Percentiles rank a stretch among this genome's conserved stretches.
Conservation (phyloP, 2,888 invertebrate species). For the Syrphus vitripennis region DNA sequence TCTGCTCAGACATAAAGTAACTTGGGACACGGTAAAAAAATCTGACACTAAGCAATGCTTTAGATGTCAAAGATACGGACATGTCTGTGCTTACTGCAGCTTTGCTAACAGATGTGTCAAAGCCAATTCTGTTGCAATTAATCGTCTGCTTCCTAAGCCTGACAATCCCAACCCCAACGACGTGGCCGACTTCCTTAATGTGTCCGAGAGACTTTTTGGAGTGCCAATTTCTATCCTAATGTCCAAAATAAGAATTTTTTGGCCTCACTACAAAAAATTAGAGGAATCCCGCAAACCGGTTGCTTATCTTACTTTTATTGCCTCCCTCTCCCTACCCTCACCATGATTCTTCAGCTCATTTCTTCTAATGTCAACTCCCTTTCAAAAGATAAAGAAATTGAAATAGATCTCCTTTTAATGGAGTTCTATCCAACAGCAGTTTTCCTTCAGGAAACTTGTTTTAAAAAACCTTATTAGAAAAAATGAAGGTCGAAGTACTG, state of each 20-base stretch:
- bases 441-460: conserved; percentile 2
- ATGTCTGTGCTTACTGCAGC: background rate
- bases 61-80: background rate
- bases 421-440: background rate
- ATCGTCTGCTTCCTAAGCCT: background rate
- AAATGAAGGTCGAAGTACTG: background rate
- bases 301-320: background rate
- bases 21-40: background rate
- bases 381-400: background rate
- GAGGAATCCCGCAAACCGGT: background rate
- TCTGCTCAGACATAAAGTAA: background rate
- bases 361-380: background rate
- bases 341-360: background rate
- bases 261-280: background rate
- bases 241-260: background rate
- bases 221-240: background rate
- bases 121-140: background rate
- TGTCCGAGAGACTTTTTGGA: background rate
- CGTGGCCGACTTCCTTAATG: background rate
- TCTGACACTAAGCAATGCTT: background rate
- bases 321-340: background rate
- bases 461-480: background rate
- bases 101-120: background rate
- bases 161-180: background rate
- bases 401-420: background rate